Conservation (phyloP, 2,888 invertebrate genomes). For the Microctonus aethiopoides region DNA sequence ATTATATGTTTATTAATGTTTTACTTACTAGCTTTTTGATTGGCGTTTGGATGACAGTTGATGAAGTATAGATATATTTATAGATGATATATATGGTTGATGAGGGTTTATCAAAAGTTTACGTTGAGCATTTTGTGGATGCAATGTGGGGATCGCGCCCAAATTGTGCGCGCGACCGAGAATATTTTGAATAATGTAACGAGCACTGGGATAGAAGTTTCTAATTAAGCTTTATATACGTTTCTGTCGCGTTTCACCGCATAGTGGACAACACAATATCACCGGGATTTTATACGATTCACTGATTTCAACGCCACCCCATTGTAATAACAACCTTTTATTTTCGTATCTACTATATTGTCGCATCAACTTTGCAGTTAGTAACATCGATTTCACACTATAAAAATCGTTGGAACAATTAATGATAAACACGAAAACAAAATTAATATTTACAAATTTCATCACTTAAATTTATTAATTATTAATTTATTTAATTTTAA, state of each 20-base stretch:
- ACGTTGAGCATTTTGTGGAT: slow-evolving; percentile 55
- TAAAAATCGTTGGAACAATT: neutral
- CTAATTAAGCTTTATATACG: slow-evolving; percentile 65
- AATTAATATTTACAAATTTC: too few species aligned
- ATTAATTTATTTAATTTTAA: too few species aligned
- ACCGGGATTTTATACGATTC: slow-evolving; percentile 48
- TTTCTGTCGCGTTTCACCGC: slow-evolving; percentile 39
- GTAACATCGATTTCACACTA: neutral
- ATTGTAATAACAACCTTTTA: slow-evolving; percentile 38
- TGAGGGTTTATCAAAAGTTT: slow-evolving; percentile 61
- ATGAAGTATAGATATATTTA: slow-evolving; percentile 42
- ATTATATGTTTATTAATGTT: too few species aligned
- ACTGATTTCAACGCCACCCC: slow-evolving; percentile 49
- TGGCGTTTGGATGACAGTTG: neutral
- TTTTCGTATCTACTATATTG: slow-evolving; percentile 5
- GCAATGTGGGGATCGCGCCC: slow-evolving; percentile 41
- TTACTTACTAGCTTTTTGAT: too few species aligned
- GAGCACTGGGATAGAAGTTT: slow-evolving; percentile 60
- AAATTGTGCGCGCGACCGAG: slow-evolving; percentile 51
- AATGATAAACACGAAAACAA: neutral
- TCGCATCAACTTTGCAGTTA: neutral
- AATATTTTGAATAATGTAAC: slow-evolving; percentile 66
- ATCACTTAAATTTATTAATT: too few species aligned
- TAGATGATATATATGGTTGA: slow-evolving; percentile 18
- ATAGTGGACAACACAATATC: slow-evolving; percentile 60